Conservation (phyloP, 2,113 vertebrate genomes). For the Pheucticus melanocephalus region DNA sequence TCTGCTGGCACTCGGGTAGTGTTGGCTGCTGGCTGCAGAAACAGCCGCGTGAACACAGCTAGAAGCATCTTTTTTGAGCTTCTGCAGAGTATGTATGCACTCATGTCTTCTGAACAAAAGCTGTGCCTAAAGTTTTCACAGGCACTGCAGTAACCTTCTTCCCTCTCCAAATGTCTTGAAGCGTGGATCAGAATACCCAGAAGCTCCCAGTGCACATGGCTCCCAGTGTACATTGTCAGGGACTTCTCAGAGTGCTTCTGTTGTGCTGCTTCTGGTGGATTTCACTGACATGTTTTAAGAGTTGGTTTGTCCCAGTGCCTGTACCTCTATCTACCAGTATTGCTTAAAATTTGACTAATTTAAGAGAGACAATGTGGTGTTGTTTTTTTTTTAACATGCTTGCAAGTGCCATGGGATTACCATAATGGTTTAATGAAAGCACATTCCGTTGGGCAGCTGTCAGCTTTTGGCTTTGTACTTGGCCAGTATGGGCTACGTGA, state of each 20-base stretch:
- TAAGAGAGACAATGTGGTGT: background rate
- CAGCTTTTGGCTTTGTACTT: background rate
- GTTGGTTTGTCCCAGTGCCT: background rate
- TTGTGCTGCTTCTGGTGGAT: background rate
- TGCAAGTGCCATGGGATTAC: background rate
- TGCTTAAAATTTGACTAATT: background rate
- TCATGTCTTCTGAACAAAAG: background rate
- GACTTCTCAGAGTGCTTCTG: background rate
- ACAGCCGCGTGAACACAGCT: background rate
- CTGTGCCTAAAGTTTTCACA: background rate
- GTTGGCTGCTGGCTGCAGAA: background rate
- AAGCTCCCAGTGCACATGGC: background rate
- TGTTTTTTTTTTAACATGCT: background rate
- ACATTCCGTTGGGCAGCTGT: background rate
- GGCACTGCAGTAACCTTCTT: background rate
- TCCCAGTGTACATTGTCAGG: background rate
- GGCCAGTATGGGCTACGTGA: background rate
- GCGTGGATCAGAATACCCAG: background rate
- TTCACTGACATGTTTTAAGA: background rate
- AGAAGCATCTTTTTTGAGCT: background rate
- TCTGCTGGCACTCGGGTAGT: background rate
- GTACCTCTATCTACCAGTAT: background rate
- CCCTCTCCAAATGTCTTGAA: background rate
- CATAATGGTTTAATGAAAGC: background rate
- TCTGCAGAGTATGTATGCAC: background rate